These are phyloP conservation scores for Notamacropus eugenii DNA, from an alignment of 2,797 vertebrate genomes.

Conservation along the genomic window DNA sequence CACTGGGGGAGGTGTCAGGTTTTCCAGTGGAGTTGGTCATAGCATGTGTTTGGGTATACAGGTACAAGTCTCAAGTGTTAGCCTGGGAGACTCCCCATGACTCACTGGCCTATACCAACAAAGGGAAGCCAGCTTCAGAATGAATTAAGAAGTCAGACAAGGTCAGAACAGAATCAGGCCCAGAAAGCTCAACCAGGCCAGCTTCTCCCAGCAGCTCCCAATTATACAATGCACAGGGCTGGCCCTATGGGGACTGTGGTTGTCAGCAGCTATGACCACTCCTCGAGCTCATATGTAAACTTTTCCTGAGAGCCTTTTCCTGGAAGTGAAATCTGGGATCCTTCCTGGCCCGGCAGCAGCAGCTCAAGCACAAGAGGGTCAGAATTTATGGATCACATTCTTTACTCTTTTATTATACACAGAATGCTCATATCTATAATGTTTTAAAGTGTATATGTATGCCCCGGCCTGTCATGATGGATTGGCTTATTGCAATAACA, in stretches of 20 bases:
- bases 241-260: background rate
- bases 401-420: slow-evolving; percentile 89
- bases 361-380: slow-evolving; percentile 71
- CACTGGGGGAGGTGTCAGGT: background rate
- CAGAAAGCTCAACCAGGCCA: background rate
- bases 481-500: slow-evolving; percentile 86
- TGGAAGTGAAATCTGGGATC: slow-evolving; percentile 54
- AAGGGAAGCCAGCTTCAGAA: background rate
- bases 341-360: slow-evolving; percentile 70
- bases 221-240: background rate
- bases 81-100: background rate
- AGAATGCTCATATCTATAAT: slow-evolving; percentile 85
- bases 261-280: background rate
- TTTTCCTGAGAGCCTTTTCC: slow-evolving; percentile 67
- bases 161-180: background rate
- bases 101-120: background rate
- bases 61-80: background rate
- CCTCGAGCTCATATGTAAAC: background rate
- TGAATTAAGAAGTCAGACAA: background rate
- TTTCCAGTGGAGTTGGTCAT: background rate
- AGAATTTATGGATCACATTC: slow-evolving; percentile 83
- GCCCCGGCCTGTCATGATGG: slow-evolving; percentile 81
- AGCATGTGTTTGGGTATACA: background rate
- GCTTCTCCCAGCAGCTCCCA: background rate
- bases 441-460: slow-evolving; percentile 86